Evolutionary conservation across 2,888 invertebrate genomes (phyloP), one percentile per base, ranked within the genome.

Genomic region (Netelia fuscicornis): DNA sequence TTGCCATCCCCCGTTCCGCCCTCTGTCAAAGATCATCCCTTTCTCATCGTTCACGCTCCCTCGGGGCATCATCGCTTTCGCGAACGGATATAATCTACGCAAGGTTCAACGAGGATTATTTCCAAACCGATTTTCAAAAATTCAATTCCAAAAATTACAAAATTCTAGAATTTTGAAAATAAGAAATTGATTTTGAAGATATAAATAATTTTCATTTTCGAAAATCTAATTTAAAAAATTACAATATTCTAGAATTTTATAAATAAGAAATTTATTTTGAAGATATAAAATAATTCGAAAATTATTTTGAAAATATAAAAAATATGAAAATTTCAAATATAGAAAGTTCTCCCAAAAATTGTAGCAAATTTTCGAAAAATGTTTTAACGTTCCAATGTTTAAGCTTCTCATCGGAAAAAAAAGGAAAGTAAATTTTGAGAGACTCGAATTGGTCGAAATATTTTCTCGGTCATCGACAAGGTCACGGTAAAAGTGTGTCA

Each of bases 401-500:
- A 2, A 5, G 30, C 5, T 30, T 30, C 3, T 30, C 3, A 30
- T 30, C 5, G 2, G 30, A 5, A 17, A 17, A 17, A 17, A 17
- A 17, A 30, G 0, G 30, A 30, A 30, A 30, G 0, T 5, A 30
- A 30, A 30, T 30, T 30, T 30, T 0, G 30, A 30, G 3, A 2
- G 30, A 30, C 30, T 3, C 30, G 30, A 3, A 30, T 30, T 30
- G 30, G 30, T 30, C 30, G 30, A 30, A 30, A 30, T 30, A 5
- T 30, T 30, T 30, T 5, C 30, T 30, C 30, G 30, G 30, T 30
- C 30, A 30, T 30, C 30, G 6, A 30, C 30, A 5, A 30, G 30
- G 48, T 11, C 11, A 48, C 6, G 17, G 37, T 30, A 23, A 44
- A 77, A 77, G 67, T 77, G 77, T 77, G 77, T 77, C 74, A 74